These are phyloP conservation scores for Porites cylindrica DNA, from an alignment of 92 coral and sea anemone genomes.

Conservation along the genomic window DNA sequence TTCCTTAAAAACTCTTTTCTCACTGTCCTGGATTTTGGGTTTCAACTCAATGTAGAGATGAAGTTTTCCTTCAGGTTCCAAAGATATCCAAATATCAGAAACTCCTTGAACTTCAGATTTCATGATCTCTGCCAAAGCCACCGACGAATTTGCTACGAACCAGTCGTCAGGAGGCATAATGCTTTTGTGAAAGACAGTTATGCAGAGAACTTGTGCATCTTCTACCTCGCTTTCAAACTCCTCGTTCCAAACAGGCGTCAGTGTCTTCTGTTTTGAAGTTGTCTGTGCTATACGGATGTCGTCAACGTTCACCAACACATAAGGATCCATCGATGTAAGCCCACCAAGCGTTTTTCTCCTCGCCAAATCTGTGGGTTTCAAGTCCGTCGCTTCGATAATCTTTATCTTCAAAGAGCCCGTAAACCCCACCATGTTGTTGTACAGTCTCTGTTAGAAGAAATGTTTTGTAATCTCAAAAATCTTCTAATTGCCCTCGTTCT, in stretches of 20 bases:
- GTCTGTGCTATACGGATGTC: conserved; percentile 96
- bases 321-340: conserved; percentile 91
- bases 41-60: conserved; percentile 89
- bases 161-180: conserved; percentile 91
- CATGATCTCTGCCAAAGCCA: conserved; percentile 91
- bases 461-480: conserved; percentile 72
- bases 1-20: conserved; percentile 84
- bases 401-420: conserved; percentile 93
- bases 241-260: conserved; percentile 95
- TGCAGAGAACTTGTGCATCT: conserved; percentile 87
- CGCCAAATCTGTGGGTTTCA: conserved; percentile 87
- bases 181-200: conserved; percentile 96
- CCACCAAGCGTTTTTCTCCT: conserved; percentile 76
- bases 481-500: conserved; percentile 58
- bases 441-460: conserved; percentile 36
- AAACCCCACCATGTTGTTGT: conserved; percentile 87
- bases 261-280: conserved; percentile 91
- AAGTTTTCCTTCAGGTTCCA: conserved; percentile 95
- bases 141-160: conserved; percentile 90
- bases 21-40: conserved; percentile 54
- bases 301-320: conserved; percentile 93
- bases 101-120: conserved; percentile 58
- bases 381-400: conserved; percentile 89
- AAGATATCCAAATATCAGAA: conserved; percentile 96
- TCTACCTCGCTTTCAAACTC: conserved; percentile 88